Evolutionary conservation across 2,888 invertebrate genomes (phyloP), one percentile per base, ranked within the genome.

Genomic region (Oscheius sp.): DNA sequence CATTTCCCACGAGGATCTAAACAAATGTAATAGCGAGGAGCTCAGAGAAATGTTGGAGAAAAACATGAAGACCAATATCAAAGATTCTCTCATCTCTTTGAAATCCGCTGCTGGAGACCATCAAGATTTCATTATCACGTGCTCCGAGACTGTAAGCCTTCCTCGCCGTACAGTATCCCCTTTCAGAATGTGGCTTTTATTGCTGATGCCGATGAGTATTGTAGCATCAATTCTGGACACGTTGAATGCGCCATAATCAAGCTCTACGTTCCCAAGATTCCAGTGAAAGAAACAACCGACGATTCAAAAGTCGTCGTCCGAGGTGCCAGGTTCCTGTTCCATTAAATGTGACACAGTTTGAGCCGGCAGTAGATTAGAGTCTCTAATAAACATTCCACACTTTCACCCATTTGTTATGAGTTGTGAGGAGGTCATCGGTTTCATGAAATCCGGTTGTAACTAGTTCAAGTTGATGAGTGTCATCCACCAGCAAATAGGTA

Each of bases 11-110:
- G 73, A 72, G 6, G 76, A 76, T 42, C 31, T 53, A 33, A 68
- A 63, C 58, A 74, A 73, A 33, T 76, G 76, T 53, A 76, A 76
- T 70, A 76, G 63, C 69, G 76, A 74, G 45, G 76, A 76, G 64
- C 74, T 76, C 34, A 53, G 70, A 42, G 27, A 68, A 27, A 69
- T 75, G 42, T 66, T 75, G 66, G 72, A 69, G 29, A 69, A 73
- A 63, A 72, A 73, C 68, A 71, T 65, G 53, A 76, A 74, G 61
- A 61, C 58, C n/a, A 66, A 68, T 34, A 58, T 69, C 33, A 57
- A 67, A 17, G 71, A 69, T 6, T 76, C 76, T 8, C 1, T 76
- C 39, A 65, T 67, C 37, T 55, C 74, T 17, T 45, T 76, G 57
- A 74, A 76, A 65, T 71, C 69, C 55, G 65, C 74, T 45, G 48